Conservation (phyloP, 2,113 vertebrate species). For the Ammodytes marinus region DNA sequence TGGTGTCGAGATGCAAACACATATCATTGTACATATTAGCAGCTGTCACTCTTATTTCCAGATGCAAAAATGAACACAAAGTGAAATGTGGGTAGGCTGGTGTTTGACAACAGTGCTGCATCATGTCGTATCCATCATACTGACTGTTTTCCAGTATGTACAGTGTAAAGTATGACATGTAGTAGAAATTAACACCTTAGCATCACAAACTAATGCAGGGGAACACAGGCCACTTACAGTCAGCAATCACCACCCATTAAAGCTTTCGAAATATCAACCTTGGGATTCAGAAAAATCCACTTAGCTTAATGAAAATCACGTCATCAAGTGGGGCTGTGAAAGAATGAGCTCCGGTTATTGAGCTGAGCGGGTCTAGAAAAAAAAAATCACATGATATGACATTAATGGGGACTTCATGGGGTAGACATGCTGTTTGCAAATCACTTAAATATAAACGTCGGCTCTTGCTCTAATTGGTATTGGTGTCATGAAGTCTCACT, state of each 20-base stretch:
- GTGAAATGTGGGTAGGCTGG: background rate
- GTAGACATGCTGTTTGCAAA: slow-evolving; percentile 66
- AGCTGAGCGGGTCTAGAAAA: slow-evolving; percentile 53
- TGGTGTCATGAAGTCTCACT: slow-evolving; percentile 61
- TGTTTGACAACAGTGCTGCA: background rate
- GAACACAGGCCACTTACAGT: slow-evolving; percentile 51
- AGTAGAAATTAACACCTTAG: slow-evolving; percentile 16
- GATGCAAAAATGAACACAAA: background rate
- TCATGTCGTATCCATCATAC: background rate
- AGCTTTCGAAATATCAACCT: slow-evolving; percentile 69
- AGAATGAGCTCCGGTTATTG: slow-evolving; percentile 44
- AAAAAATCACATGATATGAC: slow-evolving; percentile 46
- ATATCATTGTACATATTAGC: background rate
- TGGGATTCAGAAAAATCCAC: slow-evolving; percentile 71
- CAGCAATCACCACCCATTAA: slow-evolving; percentile 64
- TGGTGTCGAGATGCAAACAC: slow-evolving; percentile 5
- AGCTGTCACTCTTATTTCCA: background rate
- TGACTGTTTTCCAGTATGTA: background rate
- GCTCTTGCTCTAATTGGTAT: slow-evolving; percentile 71
- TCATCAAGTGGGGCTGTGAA: slow-evolving; percentile 46
- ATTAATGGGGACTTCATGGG: slow-evolving; percentile 73
- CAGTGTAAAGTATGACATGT: background rate
- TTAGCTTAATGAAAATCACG: slow-evolving; percentile 74
- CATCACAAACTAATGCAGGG: slow-evolving; percentile 22
- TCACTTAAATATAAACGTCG: slow-evolving; percentile 72